A percentile compares a stretch with the other conserved stretches of the same genome.
Evolutionary conservation across 2,113 vertebrate genomes (phyloP).

Genomic region (Spilogale gracilis): DNA sequence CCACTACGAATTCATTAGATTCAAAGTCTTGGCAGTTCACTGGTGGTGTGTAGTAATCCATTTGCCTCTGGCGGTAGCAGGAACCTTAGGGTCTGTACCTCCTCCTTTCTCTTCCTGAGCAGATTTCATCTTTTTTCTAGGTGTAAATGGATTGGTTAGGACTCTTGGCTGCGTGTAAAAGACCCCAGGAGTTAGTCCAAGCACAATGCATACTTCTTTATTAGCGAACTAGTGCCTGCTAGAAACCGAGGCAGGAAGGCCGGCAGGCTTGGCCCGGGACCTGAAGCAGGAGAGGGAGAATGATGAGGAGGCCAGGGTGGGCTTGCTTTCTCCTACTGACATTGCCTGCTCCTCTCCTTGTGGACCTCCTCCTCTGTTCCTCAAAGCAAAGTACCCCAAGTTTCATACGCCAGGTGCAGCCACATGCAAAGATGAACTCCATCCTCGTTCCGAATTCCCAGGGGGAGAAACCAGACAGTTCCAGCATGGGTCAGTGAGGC

Average conservation of each 20-base stretch:
- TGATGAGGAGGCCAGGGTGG: too few relatives aligned
- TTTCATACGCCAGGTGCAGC: not conserved
- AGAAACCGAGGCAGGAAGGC: not conserved
- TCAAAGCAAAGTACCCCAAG: not conserved
- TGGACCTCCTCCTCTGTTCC: not conserved
- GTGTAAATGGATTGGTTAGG: not conserved
- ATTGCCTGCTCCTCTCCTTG: not conserved
- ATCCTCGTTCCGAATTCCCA: not conserved
- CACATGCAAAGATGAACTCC: not conserved
- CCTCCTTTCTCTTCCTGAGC: slow-evolving; percentile 13
- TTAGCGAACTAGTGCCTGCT: not conserved
- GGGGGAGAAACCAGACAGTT: not conserved
- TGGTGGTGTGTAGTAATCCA: not conserved
- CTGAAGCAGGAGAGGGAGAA: not conserved
- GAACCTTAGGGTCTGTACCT: not conserved
- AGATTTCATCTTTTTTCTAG: not conserved
- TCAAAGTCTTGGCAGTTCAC: not conserved
- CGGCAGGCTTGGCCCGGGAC: too few relatives aligned
- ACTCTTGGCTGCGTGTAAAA: not conserved
- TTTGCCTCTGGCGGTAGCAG: not conserved
- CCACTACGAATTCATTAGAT: not conserved
- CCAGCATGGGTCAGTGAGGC: not conserved
- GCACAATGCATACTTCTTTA: not conserved
- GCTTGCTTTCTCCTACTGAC: not conserved
- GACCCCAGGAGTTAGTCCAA: not conserved